These are phyloP conservation scores for Euclidia mi DNA, from an alignment of 2,888 invertebrate genomes.

Conservation along the genomic window DNA sequence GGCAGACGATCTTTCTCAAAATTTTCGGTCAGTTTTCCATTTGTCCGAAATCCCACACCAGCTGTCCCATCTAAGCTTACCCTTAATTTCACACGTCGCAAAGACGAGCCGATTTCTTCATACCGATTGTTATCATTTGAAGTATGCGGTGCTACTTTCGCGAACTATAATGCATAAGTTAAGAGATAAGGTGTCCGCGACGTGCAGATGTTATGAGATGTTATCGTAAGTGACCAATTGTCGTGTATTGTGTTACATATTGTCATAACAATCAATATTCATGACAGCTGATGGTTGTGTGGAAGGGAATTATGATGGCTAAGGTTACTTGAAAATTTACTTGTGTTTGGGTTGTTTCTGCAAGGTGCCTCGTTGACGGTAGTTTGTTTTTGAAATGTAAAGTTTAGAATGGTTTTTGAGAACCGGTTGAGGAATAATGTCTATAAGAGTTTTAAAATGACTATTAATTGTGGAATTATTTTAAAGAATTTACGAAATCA, in stretches of 20 bases:
- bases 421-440: too few species aligned
- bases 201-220: slow-evolving; percentile 29
- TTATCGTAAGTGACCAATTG: slow-evolving; percentile 37
- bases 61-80: slow-evolving; percentile 33
- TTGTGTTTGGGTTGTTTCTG: not conserved
- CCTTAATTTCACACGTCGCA: slow-evolving; percentile 42
- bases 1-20: too few species aligned
- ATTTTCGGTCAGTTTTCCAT: too few species aligned
- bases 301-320: not conserved
- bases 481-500: too few species aligned
- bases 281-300: slow-evolving; percentile 15
- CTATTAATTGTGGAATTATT: too few species aligned
- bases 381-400: too few species aligned
- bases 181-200: slow-evolving; percentile 47
- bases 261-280: slow-evolving; percentile 18
- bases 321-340: slow-evolving; percentile 1
- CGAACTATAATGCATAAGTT: slow-evolving; percentile 49
- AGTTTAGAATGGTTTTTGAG: too few species aligned
- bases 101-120: slow-evolving; percentile 53
- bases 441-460: too few species aligned
- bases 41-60: slow-evolving; percentile 3
- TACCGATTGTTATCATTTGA: slow-evolving; percentile 50
- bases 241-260: slow-evolving; percentile 37
- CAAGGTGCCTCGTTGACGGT: too few species aligned
- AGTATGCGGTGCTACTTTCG: slow-evolving; percentile 41